Conservation (phyloP, 2,888 invertebrate species). For the Thereva unica region DNA sequence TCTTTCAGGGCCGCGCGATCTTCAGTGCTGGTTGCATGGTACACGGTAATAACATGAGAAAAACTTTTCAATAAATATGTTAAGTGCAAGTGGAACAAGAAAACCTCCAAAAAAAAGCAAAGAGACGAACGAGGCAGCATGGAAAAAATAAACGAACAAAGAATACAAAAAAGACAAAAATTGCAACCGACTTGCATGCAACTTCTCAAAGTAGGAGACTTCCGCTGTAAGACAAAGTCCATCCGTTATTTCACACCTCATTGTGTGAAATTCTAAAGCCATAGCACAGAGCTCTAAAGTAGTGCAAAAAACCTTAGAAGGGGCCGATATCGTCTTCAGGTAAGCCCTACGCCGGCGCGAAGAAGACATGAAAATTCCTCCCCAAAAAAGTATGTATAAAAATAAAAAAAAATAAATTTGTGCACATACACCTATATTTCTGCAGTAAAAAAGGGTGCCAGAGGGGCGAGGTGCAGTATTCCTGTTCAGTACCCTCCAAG, state of each 20-base stretch:
- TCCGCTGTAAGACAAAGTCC: conserved; percentile 42
- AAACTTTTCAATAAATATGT: conserved; percentile 6
- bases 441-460: too few relatives aligned
- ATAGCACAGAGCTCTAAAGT: conserved; percentile 19
- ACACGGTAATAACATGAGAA: conserved; percentile 25
- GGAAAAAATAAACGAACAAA: neutral
- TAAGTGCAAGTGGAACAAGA: neutral
- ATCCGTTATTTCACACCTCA: conserved; percentile 43
- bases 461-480: too few relatives aligned
- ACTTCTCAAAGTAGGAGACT: conserved; percentile 37
- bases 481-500: too few relatives aligned
- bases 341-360: too few relatives aligned
- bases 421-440: too few relatives aligned
- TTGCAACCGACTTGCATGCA: conserved; percentile 32
- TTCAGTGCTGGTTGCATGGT: conserved; percentile 2
- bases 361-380: too few relatives aligned
- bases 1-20: conserved; percentile 10
- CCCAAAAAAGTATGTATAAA: too few relatives aligned
- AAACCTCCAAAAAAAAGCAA: neutral
- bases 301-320: conserved; percentile 21
- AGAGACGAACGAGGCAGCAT: neutral
- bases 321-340: conserved; percentile 8
- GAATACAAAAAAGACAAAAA: conserved; percentile 17
- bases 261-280: conserved; percentile 41
- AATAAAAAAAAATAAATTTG: too few relatives aligned